These are phyloP conservation scores for Turritopsis dohrnii DNA, from an alignment of 30 jellyfish, hydroid and myxozoan genomes.

Conservation along the genomic window DNA sequence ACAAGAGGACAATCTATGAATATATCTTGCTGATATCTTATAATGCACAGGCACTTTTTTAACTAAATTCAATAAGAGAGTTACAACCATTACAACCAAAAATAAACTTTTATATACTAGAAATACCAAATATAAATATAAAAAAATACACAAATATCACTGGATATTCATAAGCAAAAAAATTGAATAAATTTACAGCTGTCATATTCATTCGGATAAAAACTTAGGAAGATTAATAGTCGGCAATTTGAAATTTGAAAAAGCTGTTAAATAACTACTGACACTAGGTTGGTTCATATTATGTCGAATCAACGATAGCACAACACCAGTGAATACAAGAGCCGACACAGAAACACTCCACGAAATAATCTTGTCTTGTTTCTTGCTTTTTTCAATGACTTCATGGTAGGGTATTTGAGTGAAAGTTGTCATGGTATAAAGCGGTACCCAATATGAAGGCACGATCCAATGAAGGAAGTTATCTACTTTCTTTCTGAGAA, in stretches of 20 bases:
- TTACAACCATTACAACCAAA: no score
- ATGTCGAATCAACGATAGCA: not conserved
- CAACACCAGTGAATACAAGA: not conserved
- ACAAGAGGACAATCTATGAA: no score
- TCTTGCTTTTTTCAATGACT: constrained; percentile 58
- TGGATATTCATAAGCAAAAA: not conserved
- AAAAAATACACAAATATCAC: no score
- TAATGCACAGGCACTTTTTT: no score
- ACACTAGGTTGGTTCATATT: not conserved
- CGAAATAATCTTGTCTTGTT: constrained; percentile 57
- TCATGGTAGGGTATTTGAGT: constrained; percentile 71
- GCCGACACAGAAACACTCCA: not conserved
- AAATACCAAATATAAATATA: no score
- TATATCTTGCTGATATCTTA: no score
- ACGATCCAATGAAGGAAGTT: constrained; percentile 55
- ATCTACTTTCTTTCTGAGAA: constrained; percentile 56
- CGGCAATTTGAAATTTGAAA: not conserved
- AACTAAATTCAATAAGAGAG: no score
- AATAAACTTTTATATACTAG: no score
- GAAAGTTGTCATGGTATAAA: constrained; percentile 83
- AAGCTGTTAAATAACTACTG: not conserved
- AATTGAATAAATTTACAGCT: not conserved
- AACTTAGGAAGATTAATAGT: not conserved
- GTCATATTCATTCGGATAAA: not conserved
- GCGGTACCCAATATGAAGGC: constrained; percentile 83